Percentiles rank a stretch among this genome's conserved stretches.
Evolutionary conservation across 2,113 vertebrate genomes (phyloP).

Genomic region (Empidonax alnorum): DNA sequence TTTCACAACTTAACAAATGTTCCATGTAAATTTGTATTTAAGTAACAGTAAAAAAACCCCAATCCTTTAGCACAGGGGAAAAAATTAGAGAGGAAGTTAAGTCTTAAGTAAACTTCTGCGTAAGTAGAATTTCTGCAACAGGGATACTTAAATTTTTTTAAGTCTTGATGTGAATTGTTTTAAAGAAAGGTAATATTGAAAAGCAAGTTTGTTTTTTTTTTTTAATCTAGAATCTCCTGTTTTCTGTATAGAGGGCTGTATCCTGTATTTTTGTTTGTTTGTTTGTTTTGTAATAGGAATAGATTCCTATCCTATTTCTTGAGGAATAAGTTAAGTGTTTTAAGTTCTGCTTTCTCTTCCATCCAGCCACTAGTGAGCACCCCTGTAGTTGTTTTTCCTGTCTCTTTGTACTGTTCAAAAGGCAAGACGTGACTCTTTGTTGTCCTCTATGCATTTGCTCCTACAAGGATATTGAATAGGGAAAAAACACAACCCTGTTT

Average conservation of each 20-base stretch:
- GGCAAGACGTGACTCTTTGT: background rate
- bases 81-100: background rate
- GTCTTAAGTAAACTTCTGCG: background rate
- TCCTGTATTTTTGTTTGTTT: background rate
- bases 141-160: background rate
- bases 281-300: background rate
- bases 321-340: background rate
- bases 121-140: background rate
- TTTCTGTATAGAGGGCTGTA: background rate
- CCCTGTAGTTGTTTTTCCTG: background rate
- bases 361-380: background rate
- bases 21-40: background rate
- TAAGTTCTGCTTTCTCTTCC: background rate
- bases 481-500: background rate
- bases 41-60: background rate
- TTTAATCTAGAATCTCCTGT: background rate
- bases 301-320: background rate
- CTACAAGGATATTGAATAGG: background rate
- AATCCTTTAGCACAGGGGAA: background rate
- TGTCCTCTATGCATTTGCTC: background rate
- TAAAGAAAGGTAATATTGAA: background rate
- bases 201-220: background rate
- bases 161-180: rapidly evolving
- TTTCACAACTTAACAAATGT: background rate
- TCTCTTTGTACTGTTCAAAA: background rate